These are phyloP conservation scores for Hydrotaea diabolus DNA, from an alignment of 2,888 invertebrate species.

Conservation along the genomic window DNA sequence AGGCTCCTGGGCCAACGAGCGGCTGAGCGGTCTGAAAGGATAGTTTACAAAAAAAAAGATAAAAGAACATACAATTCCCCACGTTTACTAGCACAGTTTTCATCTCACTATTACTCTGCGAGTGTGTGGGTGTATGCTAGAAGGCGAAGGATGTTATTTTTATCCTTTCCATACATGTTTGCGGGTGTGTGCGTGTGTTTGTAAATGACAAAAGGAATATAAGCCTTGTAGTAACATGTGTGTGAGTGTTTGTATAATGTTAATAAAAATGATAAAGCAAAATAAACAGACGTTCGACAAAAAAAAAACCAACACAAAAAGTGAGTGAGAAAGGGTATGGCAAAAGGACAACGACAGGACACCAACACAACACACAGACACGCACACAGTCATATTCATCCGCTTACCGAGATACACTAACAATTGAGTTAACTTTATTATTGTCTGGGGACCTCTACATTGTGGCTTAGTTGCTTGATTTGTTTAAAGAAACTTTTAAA, in stretches of 20 bases:
- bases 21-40: not conserved
- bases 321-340: not conserved
- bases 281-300: conserved; percentile 26
- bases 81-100: not conserved
- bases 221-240: not conserved
- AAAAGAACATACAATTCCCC: not conserved
- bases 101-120: too few species aligned
- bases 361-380: conserved; percentile 35
- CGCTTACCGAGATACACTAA: conserved; percentile 13
- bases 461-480: conserved; percentile 10
- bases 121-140: not conserved
- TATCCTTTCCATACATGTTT: not conserved
- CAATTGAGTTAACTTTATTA: conserved; percentile 50
- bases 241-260: conserved; percentile 9
- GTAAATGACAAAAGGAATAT: not conserved
- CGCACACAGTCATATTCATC: not conserved
- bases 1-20: not conserved
- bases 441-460: conserved; percentile 36
- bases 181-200: not conserved
- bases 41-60: not conserved
- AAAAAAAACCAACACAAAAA: not conserved
- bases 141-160: conserved; percentile 17
- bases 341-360: not conserved
- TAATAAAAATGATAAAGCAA: conserved; percentile 40
- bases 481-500: conserved; percentile 12